Conservation (phyloP, 2,797 vertebrate genomes). For the Typhlichthys eigenmanni region DNA sequence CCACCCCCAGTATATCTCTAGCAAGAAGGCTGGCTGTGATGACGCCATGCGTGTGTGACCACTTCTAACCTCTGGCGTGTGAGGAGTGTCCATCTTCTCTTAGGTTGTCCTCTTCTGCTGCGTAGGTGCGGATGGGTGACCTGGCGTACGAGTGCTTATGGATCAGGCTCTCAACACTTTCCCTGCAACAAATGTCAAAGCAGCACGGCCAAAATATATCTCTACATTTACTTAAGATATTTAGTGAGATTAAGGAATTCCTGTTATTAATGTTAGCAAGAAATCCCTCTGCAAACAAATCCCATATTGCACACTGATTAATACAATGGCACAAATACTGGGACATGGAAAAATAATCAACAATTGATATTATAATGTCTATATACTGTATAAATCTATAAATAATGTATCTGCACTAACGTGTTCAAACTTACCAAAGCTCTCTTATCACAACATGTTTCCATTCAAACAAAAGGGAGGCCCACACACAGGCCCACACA, state of each 20-base stretch:
- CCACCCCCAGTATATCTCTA: too few species aligned
- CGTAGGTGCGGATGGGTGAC: conserved; percentile 94
- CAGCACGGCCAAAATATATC: conserved; percentile 74
- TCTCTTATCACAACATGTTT: not conserved
- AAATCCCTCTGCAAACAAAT: too few species aligned
- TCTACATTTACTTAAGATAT: conserved; percentile 40
- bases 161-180: conserved; percentile 98
- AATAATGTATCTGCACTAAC: too few species aligned
- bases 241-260: not conserved
- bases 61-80: conserved; percentile 86
- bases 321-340: too few species aligned
- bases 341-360: too few species aligned
- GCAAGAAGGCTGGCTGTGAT: not conserved
- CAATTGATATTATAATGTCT: too few species aligned
- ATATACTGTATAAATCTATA: too few species aligned
- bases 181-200: conserved; percentile 84
- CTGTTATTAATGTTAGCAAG: not conserved
- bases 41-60: not conserved
- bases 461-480: not conserved
- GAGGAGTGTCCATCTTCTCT: conserved; percentile 85
- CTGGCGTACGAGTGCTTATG: conserved; percentile 99
- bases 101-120: conserved; percentile 89
- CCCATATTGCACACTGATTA: too few species aligned
- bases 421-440: not conserved
- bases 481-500: not conserved